Percentiles rank a stretch among this genome's conserved stretches.
Evolutionary conservation across 1,140 invertebrate species (phyloP).

Genomic region (Dolichoris vasculosae): DNA sequence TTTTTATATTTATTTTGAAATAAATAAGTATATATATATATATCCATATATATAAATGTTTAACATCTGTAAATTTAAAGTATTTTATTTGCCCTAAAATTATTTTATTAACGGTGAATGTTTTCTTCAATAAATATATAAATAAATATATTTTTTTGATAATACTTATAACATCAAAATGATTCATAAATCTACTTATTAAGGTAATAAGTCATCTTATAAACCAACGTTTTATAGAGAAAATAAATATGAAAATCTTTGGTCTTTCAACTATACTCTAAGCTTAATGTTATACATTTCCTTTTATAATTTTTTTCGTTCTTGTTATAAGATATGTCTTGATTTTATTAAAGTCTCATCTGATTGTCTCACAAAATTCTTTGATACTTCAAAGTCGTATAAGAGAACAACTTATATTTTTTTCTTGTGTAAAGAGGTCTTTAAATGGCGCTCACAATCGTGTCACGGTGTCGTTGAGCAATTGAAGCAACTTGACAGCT

Average conservation of each 20-base stretch:
- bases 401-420: conserved; percentile 16
- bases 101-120: no score
- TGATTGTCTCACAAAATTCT: conserved; percentile 60
- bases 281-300: neutral
- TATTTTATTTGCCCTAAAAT: no score
- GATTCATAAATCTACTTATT: no score
- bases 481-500: conserved; percentile 67
- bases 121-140: no score
- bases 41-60: no score
- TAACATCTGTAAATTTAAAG: no score
- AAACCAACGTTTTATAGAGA: neutral
- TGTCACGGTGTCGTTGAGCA: conserved; percentile 70
- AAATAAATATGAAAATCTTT: neutral
- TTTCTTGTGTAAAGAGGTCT: neutral
- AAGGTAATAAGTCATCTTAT: no score
- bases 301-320: conserved; percentile 51
- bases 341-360: conserved; percentile 51
- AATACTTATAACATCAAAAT: no score
- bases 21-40: no score
- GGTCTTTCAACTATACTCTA: conserved; percentile 26
- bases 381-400: conserved; percentile 5
- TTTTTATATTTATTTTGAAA: no score
- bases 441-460: conserved; percentile 73
- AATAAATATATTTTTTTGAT: no score
- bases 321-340: conserved; percentile 57